phyloP scores from a whole-genome alignment of 2,797 vertebrate genomes.

The Tarsius wallacei region DNA sequence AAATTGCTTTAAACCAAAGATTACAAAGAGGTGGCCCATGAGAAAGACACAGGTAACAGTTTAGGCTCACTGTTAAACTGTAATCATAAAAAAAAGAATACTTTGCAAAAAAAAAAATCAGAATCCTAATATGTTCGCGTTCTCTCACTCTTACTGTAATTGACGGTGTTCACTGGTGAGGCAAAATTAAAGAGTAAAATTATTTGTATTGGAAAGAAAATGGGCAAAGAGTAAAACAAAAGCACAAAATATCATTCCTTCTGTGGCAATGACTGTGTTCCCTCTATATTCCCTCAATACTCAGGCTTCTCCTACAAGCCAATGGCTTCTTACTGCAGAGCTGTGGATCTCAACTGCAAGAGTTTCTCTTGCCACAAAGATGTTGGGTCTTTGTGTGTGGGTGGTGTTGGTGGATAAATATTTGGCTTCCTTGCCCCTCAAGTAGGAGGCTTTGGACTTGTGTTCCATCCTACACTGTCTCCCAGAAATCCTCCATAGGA shows the following conservation, averaged over 20 bases:
- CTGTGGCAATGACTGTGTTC: not conserved
- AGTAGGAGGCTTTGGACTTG: rapidly evolving
- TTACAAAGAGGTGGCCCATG: not conserved
- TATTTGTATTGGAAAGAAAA: not conserved
- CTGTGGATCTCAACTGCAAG: too few relatives aligned
- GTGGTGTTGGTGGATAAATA: too few relatives aligned
- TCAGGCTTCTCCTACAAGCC: too few relatives aligned
- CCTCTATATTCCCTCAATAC: rapidly evolving
- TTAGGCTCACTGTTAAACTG: not conserved
- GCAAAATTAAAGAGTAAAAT: not conserved
- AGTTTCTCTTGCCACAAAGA: rapidly evolving
- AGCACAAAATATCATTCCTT: not conserved
- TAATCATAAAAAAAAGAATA: not conserved
- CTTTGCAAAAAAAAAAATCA: not conserved
- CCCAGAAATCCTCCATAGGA: not conserved
- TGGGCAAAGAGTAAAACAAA: not conserved
- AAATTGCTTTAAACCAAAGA: not conserved
- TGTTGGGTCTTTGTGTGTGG: not conserved
- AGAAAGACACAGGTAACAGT: not conserved
- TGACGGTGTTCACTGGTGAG: not conserved
- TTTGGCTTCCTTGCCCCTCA: not conserved
- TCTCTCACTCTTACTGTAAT: not conserved
- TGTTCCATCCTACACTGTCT: not conserved
- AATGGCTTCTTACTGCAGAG: not conserved
- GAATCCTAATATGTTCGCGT: not conserved